Base-by-base conservation (phyloP, 2,113 vertebrate species). In the Oreotrochilus melanogaster region DNA sequence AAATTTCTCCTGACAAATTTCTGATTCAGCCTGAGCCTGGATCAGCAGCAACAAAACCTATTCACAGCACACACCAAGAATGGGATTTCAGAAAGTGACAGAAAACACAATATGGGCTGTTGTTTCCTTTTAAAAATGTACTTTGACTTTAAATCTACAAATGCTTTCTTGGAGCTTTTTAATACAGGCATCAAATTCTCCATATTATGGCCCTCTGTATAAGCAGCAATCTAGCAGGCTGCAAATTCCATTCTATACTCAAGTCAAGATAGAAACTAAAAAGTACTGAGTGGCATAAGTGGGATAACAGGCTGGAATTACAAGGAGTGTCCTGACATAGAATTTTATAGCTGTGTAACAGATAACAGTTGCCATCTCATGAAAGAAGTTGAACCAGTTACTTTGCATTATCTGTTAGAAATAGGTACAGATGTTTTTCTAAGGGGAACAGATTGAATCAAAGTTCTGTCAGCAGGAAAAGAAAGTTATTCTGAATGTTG, bases 1-100 rank as follows among this genome's bases (percentile, higher is more conserved):
- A 96, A 95, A 95, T 93, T 92, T 92, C 58, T 85, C 64, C 81
- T 82, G 70, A 96, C 91, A 91, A 92, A 95, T 92, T 94, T 90
- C 88, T 58, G 86, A 65, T 95, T 85, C 94, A 92, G 91, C 39
- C 81, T 62, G 54, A 88, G 89, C 83, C 80, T 93, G 89, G 94
- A 88, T 90, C 84, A 93, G 85, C 88, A 95, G 79, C 93, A 87
- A 87, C 82, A 51, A 90, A 93, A 96, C 87, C 89, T 81, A 94
- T 51, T 96, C 78, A 50, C 45, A 90, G 80, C 78, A 95, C 86
- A 88, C 65, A 95, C 86, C 85, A 93, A 87, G 73, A 79, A 79
- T 25, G 69, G 22, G 57, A 66, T 88, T 84, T 91, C 82, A 89
- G 78, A 71, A 93, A 94, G 91, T 85, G 93, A 88, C 86, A 95